Evolutionary conservation across 2,797 vertebrate species (phyloP), one percentile per base, ranked within the genome.

Genomic region (Siniperca undulata): DNA sequence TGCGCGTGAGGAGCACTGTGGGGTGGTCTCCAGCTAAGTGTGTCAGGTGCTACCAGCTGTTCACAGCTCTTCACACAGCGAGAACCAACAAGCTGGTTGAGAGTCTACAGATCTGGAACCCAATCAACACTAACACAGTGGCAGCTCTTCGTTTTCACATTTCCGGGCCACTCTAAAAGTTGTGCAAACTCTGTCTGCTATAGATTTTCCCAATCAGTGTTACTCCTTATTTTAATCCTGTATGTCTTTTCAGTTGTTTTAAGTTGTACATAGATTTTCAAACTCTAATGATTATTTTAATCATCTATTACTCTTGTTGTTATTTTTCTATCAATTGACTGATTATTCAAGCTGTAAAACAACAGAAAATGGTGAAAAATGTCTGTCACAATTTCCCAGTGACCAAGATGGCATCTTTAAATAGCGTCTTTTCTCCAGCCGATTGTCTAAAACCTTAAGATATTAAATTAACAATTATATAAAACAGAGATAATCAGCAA

Each of bases 21-120:
- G 61, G 75, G 70, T 68, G 77, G 85, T 81, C 79, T 92, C 88
- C 89, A 87, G 86, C 89, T 87, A 85, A 90, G 89, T 66, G 80
- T 86, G 88, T 92, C 91, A 93, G 90, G 88, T 91, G 83, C 76
- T n/a, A 85, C 80, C 89, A 92, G 90, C 86, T 94, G 89, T 89
- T 92, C 84, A 53, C 84, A 74, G 76, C 70, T 87, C 82, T 73
- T 84, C 81, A 81, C 83, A 48, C 81, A 77, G 83, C 11, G 3
- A 87, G 71, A 79, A 74, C 64, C 72, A 82, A 85, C 85, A 82
- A 77, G 78, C 73, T 77, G 44, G 64, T 68, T 77, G 62, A 86
- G 70, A 84, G 74, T 79, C 76, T 12, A 58, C 73, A 70, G 62
- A 84, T 88, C 75, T 80, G 77, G 84, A 82, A 34, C 53, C 46